Evolutionary conservation across 2,797 vertebrate genomes (phyloP), one percentile per base, ranked within the genome.

Genomic region (Pangasius larnaudii): DNA sequence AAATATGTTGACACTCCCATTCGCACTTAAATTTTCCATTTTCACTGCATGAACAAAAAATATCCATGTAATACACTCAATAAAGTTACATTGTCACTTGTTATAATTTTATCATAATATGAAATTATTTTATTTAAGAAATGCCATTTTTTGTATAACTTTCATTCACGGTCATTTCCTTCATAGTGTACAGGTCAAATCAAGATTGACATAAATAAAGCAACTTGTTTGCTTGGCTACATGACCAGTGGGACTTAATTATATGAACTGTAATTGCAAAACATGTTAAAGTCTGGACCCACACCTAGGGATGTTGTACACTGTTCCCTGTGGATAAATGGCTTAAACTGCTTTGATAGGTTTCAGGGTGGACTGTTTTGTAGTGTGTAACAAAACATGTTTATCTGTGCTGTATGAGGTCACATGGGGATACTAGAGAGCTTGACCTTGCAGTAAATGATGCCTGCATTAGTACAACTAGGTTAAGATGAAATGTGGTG

Each of bases 241-340:
- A 69, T 85, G 67, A 78, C 88, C 85, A 89, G 36, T 84, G 88
- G 80, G 88, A 84, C 59, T 36, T 67, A 82, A 89, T 84, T 89
- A 86, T 36, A 63, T 56, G 33, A 86, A 11, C 24, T 36, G 46
- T 71, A 67, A 61, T 81, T 80, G n/a, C 83, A 56, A 88, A 88
- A 85, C 74, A 85, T 51, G n/a, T 16, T 84, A 59, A 80, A 63
- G 42, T n/a, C 75, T 79, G 19, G 46, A 33, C 59, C 46, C 42
- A 51, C 22, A 33, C 42, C 75, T 39, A 19, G 59, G 71, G 72
- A 46, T n/a, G 9, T 30, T 75, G 39, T 42, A 65, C n/a, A 51
- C 22, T 77, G 1, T 36, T 46, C 77, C n/a, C 36, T 58, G 14
- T 22, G 86, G 61, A 86, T 59, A 42, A 59, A 51, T 84, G 81